Evolutionary conservation across 2,113 vertebrate genomes (phyloP), one percentile per base, ranked within the genome.

Genomic region (Donacobius atricapilla): DNA sequence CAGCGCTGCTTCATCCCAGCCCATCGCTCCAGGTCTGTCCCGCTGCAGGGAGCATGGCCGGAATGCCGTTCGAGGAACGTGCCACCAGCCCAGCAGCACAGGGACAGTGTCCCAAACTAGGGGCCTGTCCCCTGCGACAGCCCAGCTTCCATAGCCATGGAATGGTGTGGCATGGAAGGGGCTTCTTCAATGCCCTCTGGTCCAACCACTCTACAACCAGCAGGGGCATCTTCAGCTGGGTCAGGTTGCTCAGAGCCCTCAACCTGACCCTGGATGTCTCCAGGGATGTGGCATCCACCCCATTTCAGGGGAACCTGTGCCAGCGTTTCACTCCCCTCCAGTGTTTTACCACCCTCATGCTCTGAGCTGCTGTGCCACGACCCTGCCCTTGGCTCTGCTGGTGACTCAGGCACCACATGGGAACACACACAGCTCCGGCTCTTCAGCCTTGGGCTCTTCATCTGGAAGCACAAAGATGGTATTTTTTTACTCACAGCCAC

Each of bases 11-110:
- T 33, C 84, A 13, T 37, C 54, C 77, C 60, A 81, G 23, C 53
- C 24, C 39, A 4, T 2, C 8, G 19, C 40, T 69, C 68, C 58
- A 21, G 13, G 4, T 23, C 40, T 11, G 16, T 42, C 33, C 57
- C 35, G 0, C 68, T 39, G 25, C 21, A 64, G 44, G 39, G 19
- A 39, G 10, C 0, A 0, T 2, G 31, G 22, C 42, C n/a, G 39
- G 50, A 22, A 30, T 4, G 9, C n/a, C 1, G 1, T 73, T 42
- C 39, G 47, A 47, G 2, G 31, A 79, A 86, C 3, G 1, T 2
- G 45, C 28, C 60, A 22, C 42, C 0, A n/a, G 0, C 15, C 37
- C 47, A 63, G 76, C 44, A 66, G 56, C 80, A 66, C 3, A 30
- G 9, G 21, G 40, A 69, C 2, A 8, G 50, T 9, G n/a, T 37